Base-by-base conservation (phyloP, 1,140 invertebrate species). In the Tribolium madens region DNA sequence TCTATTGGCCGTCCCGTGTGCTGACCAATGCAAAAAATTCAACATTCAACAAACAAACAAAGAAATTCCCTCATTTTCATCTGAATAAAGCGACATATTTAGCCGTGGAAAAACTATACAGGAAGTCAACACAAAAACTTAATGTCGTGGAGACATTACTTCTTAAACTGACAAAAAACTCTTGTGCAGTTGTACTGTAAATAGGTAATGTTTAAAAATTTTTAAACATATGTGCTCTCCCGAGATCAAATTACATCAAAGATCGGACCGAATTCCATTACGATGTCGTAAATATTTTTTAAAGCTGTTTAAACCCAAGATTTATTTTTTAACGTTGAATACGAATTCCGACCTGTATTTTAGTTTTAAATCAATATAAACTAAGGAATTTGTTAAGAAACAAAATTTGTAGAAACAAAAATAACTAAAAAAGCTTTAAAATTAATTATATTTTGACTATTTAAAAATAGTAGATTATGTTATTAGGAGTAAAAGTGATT, bases 211-310 rank as follows among this genome's bases (percentile, higher is more conserved):
- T 21, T 21, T 21, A 42, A 57, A 57, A 57, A 64, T 36, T 33
- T 33, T 33, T 12, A 13, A 64, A 64, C 57, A 64, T 33, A 12
- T 64, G 57, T 64, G 21, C 0, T 1, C 31, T 12, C 7, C 1
- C 13, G 3, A 13, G 57, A 64, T 64, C 57, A 33, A n/a, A 13
- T 64, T 64, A 64, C 57, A 33, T 64, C 52, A 17, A 33, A 33
- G 26, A 33, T 26, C 31, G 26, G 14, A 64, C 57, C 26, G 26
- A 64, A 64, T 64, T 64, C 57, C 57, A 64, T 14, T 33, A 64
- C 12, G 26, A 31, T 33, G 57, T 64, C 57, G 26, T 14, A 33
- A 33, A 64, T 13, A 64, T 3, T n/a, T 64, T 64, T 64, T 64
- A 9, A 36, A 36, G 6, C 10, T 36, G n/a, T 36, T 42, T 10